These are phyloP conservation scores for Trachelus tabidus DNA, from an alignment of 2,888 invertebrate species.

Conservation along the genomic window DNA sequence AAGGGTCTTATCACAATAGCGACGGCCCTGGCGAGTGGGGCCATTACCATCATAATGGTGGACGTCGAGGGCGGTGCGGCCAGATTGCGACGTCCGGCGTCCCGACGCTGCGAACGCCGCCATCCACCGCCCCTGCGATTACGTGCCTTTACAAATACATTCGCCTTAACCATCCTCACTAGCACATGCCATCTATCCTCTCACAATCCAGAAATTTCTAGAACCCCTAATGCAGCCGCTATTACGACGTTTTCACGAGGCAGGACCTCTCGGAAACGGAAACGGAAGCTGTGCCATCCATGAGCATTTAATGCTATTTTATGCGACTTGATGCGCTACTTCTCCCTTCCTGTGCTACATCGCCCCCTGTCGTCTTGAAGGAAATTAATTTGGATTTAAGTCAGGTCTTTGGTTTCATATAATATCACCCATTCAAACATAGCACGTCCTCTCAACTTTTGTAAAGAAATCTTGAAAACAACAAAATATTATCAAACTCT, in stretches of 20 bases:
- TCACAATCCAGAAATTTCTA: constrained; percentile 40
- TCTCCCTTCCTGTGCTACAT: no score
- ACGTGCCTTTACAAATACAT: constrained; percentile 38
- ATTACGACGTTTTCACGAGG: constrained; percentile 48
- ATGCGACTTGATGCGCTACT: no score
- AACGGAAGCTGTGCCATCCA: constrained; percentile 20
- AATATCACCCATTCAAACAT: no score
- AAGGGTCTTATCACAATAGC: no score
- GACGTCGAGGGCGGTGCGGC: constrained; percentile 35
- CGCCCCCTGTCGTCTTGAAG: no score
- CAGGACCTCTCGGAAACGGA: constrained; percentile 43
- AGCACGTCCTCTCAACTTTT: no score
- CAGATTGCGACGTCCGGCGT: constrained; percentile 58
- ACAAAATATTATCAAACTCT: no score
- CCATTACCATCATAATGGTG: constrained; percentile 53
- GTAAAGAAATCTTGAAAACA: no score
- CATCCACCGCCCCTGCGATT: constrained; percentile 51
- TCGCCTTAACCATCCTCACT: constrained; percentile 25
- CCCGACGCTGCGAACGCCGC: constrained; percentile 41
- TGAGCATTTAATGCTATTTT: no score
- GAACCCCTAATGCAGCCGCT: constrained; percentile 46
- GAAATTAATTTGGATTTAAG: no score
- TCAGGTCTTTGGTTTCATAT: no score
- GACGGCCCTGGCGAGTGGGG: constrained; percentile 7
- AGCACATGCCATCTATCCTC: constrained; percentile 33